These are phyloP conservation scores for Eciton burchellii DNA, from an alignment of 1,140 invertebrate genomes.

Conservation along the genomic window DNA sequence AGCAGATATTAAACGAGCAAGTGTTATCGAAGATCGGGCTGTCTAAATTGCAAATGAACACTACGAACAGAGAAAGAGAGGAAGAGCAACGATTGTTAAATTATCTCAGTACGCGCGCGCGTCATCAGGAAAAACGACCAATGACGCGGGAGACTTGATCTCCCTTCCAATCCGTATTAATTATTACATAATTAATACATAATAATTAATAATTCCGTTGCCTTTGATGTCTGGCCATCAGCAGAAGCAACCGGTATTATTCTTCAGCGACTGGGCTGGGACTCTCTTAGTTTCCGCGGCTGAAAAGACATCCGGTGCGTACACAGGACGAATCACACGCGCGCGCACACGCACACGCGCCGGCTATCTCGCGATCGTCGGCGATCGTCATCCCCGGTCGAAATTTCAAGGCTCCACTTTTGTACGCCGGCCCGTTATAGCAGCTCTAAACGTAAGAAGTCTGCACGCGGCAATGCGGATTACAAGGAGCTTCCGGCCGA, in stretches of 20 bases:
- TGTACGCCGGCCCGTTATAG: background rate
- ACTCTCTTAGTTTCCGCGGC: conserved; percentile 40
- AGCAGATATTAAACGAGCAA: too few relatives aligned
- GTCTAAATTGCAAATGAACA: too few relatives aligned
- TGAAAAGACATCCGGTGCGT: conserved; percentile 56
- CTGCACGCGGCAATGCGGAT: conserved; percentile 72
- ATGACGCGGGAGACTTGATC: background rate
- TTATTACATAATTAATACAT: too few relatives aligned
- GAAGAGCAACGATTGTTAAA: background rate
- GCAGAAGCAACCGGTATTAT: conserved; percentile 12
- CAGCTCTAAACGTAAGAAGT: conserved; percentile 28
- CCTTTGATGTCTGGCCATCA: background rate
- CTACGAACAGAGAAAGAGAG: too few relatives aligned
- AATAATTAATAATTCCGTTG: background rate
- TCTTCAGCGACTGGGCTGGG: conserved; percentile 12
- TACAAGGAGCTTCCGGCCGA: conserved; percentile 80
- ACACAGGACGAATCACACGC: background rate
- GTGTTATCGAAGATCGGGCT: background rate
- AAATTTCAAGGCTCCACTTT: conserved; percentile 56
- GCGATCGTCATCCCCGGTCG: conserved; percentile 32
- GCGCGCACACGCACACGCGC: background rate
- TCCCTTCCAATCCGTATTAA: background rate
- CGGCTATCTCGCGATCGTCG: conserved; percentile 47
- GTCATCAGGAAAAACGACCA: background rate
- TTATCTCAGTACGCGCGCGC: background rate